Conservation (phyloP, 2,113 vertebrate species). For the Sander lucioperca region DNA sequence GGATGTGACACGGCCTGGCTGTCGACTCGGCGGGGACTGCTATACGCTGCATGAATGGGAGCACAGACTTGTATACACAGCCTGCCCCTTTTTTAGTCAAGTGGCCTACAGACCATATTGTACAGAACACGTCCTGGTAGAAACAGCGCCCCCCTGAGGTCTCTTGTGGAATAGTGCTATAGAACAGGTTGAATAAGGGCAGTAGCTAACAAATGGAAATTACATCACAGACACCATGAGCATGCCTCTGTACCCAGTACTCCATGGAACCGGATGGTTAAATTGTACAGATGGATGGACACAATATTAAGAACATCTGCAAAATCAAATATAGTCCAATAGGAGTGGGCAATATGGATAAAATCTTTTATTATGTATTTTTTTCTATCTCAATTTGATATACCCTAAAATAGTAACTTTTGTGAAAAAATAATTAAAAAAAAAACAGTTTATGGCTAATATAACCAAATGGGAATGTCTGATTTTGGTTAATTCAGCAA, state of each 20-base stretch:
- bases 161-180: not conserved
- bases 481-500: not conserved
- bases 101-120: no score
- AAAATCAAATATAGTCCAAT: not conserved
- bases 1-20: slow-evolving; percentile 22
- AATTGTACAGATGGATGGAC: not conserved
- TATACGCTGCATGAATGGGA: slow-evolving; percentile 71
- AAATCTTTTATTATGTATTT: not conserved
- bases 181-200: not conserved
- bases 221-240: not conserved
- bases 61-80: slow-evolving; percentile 39
- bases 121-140: not conserved
- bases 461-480: not conserved
- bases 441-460: not conserved
- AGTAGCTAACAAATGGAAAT: not conserved
- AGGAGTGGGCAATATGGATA: no score
- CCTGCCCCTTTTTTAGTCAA: slow-evolving; percentile 41
- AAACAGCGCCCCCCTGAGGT: slow-evolving; percentile 49
- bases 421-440: not conserved
- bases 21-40: slow-evolving; percentile 14
- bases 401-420: not conserved
- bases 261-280: not conserved
- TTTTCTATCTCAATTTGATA: no score
- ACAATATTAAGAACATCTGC: not conserved
- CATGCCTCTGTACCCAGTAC: not conserved